Base-by-base conservation (phyloP, 2,113 vertebrate genomes). In the Nerophis ophidion region DNA sequence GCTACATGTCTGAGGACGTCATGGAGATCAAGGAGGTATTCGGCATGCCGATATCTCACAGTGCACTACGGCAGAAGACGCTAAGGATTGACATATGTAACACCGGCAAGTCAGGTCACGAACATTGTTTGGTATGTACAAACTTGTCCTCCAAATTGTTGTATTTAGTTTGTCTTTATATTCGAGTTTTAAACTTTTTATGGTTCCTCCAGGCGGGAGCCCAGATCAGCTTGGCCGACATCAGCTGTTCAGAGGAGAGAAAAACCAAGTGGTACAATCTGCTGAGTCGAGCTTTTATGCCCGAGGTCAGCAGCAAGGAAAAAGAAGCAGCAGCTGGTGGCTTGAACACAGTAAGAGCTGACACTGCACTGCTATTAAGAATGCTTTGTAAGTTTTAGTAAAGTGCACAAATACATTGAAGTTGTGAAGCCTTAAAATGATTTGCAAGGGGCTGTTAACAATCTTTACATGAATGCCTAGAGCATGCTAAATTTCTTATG, bases 161-260 rank as follows among this genome's bases (percentile, higher is more conserved):
- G 26, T 26, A 40, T 56, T 7, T 16, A 11, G 14, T 12, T 16
- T 56, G 9, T 16, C 6, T 33, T 15, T 6, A 5, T 2, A 34
- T 52, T 33, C 12, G 4, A 60, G 8, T 11, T 10, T 26, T 7
- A 46, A 35, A 47, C 26, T 55, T 12, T n/a, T 4, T 13, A 35
- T 3, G 16, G 7, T 53, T 10, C 26, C 53, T 63, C 54, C 56
- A 99, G 96, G 95, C 93, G 13, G 94, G 95, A 2, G 93, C 94
- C 66, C 95, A 98, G 88, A 94, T 99, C 86, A 98, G 94, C 76
- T 84, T 99, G 80, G 95, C 95, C 33, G 95, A 98, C 51, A 83
- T 93, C 58, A 87, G 89, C 76, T 89, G 83, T 69, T 90, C 91
- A 0, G 93, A 92, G 71, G 95, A 96, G 69, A 87, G 90, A 77